Percentiles rank a stretch among this genome's conserved stretches.
phyloP scores from a whole-genome alignment of 2,888 invertebrate genomes.

The Drosophila birchii region DNA sequence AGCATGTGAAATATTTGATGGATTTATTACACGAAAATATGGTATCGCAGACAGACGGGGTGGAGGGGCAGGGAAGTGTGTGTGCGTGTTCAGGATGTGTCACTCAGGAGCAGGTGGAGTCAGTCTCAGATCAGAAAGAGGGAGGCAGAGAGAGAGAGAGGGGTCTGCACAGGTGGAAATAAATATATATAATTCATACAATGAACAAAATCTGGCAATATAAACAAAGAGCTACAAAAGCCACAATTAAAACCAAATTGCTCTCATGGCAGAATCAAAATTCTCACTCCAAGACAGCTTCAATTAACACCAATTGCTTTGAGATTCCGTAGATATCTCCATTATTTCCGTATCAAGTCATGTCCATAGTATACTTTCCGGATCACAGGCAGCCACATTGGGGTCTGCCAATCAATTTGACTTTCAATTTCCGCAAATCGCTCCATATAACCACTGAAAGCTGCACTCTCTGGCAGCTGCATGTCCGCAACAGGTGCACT shows the following conservation, averaged over 20 bases:
- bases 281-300: neutral
- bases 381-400: neutral
- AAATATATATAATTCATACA: too few species aligned
- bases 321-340: neutral
- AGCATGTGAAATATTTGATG: slow-evolving; percentile 72
- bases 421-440: slow-evolving; percentile 32
- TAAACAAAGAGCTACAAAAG: too few species aligned
- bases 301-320: slow-evolving; percentile 3
- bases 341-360: neutral
- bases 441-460: slow-evolving; percentile 10
- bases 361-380: slow-evolving; percentile 35
- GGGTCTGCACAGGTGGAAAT: slow-evolving; percentile 2
- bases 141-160: neutral
- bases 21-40: slow-evolving; percentile 67
- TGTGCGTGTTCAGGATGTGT: slow-evolving; percentile 47
- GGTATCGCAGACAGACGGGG: slow-evolving; percentile 3
- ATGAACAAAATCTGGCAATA: too few species aligned
- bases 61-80: neutral
- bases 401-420: slow-evolving; percentile 23
- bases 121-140: slow-evolving; percentile 20
- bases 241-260: slow-evolving; percentile 1
- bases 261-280: too few species aligned
- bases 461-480: slow-evolving; percentile 22
- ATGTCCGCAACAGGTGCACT: slow-evolving; percentile 38
- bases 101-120: slow-evolving; percentile 50